These are phyloP conservation scores for Eulimnadia texana DNA, from an alignment of 1,140 invertebrate species.

Conservation along the genomic window DNA sequence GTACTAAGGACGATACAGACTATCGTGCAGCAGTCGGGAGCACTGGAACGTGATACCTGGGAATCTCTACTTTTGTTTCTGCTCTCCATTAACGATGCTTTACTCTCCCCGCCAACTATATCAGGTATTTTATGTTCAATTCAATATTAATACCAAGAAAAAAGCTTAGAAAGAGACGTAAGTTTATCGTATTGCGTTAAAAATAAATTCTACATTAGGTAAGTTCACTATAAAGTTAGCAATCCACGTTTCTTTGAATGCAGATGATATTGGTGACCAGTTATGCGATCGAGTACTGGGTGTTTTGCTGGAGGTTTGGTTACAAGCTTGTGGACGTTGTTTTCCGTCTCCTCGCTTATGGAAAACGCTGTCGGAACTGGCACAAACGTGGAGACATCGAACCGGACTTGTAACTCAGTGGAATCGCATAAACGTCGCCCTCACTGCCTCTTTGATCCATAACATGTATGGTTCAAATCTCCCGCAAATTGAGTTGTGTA, in stretches of 20 bases:
- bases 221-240: background rate
- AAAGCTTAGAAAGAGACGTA: too few species aligned
- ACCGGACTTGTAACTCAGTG: slow-evolving; percentile 84
- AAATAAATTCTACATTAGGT: too few species aligned
- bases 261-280: slow-evolving; percentile 85
- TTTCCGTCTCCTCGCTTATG: slow-evolving; percentile 86
- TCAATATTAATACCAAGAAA: too few species aligned
- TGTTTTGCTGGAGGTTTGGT: slow-evolving; percentile 89
- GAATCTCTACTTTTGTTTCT: slow-evolving; percentile 75
- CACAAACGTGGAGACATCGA: slow-evolving; percentile 82
- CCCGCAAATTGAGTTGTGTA: slow-evolving; percentile 69
- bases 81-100: slow-evolving; percentile 78
- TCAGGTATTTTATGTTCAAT: slow-evolving; percentile 49
- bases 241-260: background rate
- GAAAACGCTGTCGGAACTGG: slow-evolving; percentile 88
- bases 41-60: slow-evolving; percentile 77
- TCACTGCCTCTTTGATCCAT: slow-evolving; percentile 65
- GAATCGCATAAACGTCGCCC: slow-evolving; percentile 78
- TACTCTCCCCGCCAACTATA: slow-evolving; percentile 77
- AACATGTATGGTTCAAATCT: slow-evolving; percentile 81
- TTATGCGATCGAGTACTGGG: slow-evolving; percentile 83
- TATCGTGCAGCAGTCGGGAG: slow-evolving; percentile 62
- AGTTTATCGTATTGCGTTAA: too few species aligned
- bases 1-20: slow-evolving; percentile 77
- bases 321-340: slow-evolving; percentile 75